phyloP scores from a whole-genome alignment of 2,888 invertebrate genomes.

The Stegophylla sp. region DNA sequence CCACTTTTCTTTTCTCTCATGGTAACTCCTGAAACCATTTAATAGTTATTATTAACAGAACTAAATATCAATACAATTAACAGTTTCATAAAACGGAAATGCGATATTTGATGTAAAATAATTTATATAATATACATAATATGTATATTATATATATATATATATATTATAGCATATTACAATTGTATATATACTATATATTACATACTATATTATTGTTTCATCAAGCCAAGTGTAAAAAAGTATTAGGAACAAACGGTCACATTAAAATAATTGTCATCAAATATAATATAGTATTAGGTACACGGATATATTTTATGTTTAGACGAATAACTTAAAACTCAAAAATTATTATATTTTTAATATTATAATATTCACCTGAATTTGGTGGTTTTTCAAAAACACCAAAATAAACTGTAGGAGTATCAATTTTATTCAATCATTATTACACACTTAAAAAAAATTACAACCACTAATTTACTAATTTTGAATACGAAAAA shows the following conservation, averaged over 20 bases:
- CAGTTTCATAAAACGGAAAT: not conserved
- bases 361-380: conserved; percentile 20
- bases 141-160: not conserved
- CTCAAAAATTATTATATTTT: not conserved
- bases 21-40: conserved; percentile 60
- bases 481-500: not conserved
- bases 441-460: not conserved
- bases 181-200: too few relatives aligned
- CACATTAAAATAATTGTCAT: not conserved
- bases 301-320: not conserved
- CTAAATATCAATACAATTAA: not conserved
- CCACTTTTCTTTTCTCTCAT: conserved; percentile 82
- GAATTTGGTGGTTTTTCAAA: not conserved
- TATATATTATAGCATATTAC: too few relatives aligned
- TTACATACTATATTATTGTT: too few relatives aligned
- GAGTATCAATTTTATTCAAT: conserved; percentile 22
- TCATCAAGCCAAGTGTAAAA: too few relatives aligned
- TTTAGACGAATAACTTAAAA: not conserved
- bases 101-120: not conserved
- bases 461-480: not conserved
- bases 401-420: conserved; percentile 4
- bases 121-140: too few relatives aligned
- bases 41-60: not conserved
- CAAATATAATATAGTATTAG: not conserved
- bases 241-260: not conserved